Percentiles rank a stretch among this genome's conserved stretches.
These are phyloP conservation scores for Digitonthophagus gazella DNA, from an alignment of 2,888 invertebrate species.

Conservation along the genomic window DNA sequence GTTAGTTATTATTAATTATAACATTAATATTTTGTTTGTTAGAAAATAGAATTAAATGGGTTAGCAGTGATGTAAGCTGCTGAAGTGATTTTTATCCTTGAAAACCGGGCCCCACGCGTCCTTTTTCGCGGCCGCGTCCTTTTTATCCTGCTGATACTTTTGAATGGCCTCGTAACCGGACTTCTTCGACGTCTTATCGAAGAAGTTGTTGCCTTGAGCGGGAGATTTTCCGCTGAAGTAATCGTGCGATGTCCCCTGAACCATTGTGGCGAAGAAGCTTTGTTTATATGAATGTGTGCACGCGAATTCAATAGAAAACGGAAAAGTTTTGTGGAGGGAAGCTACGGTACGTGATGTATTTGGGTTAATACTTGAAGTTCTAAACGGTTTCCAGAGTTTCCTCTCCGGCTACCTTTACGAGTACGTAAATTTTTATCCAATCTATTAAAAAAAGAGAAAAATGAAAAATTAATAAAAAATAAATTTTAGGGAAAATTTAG, in stretches of 20 bases:
- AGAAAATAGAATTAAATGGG: not conserved
- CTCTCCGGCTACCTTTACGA: constrained; percentile 79
- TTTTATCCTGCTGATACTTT: constrained; percentile 46
- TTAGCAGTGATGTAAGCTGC: constrained; percentile 65
- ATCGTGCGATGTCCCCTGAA: constrained; percentile 43
- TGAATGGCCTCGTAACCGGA: constrained; percentile 44
- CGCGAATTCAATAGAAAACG: constrained; percentile 3
- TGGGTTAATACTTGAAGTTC: constrained; percentile 82
- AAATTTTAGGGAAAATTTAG: not conserved
- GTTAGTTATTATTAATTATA: not conserved
- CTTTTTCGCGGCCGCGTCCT: constrained; percentile 28
- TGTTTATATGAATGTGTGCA: constrained; percentile 5
- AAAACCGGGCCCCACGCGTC: constrained; percentile 70
- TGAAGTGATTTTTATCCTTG: constrained; percentile 72
- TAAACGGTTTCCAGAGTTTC: constrained; percentile 80
- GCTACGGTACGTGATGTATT: constrained; percentile 83
- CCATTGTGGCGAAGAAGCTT: constrained; percentile 39
- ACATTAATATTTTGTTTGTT: not conserved
- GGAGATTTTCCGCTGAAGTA: constrained; percentile 29
- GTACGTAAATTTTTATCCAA: constrained; percentile 79
- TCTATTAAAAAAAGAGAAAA: constrained; percentile 51
- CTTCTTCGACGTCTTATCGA: constrained; percentile 46
- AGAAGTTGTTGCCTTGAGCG: constrained; percentile 32
- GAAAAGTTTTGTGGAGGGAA: constrained; percentile 18
- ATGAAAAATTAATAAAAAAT: not conserved